phyloP scores from a whole-genome alignment of 2,113 vertebrate species.

The Leptodactylus fuscus region DNA sequence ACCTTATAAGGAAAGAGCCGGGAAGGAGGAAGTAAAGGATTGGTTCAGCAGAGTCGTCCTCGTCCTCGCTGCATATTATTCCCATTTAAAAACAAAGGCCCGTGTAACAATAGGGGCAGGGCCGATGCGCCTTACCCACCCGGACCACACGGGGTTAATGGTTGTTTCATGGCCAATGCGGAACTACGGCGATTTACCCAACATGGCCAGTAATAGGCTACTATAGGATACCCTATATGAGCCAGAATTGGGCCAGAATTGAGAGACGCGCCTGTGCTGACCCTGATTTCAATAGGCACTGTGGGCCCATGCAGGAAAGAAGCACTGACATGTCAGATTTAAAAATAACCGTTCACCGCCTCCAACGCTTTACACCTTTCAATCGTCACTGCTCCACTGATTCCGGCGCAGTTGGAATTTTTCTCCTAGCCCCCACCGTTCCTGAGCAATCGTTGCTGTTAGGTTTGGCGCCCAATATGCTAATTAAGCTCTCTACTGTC shows the following conservation, averaged over 20 bases:
- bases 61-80: constrained; percentile 44
- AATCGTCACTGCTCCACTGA: too few species aligned
- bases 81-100: constrained; percentile 47
- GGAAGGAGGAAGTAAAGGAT: constrained; percentile 58
- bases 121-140: too few species aligned
- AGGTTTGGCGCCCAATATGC: too few species aligned
- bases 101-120: background rate
- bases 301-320: too few species aligned
- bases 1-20: constrained; percentile 60
- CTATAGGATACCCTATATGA: background rate
- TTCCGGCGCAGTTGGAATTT: too few species aligned
- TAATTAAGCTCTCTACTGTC: too few species aligned
- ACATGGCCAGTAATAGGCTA: background rate
- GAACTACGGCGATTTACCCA: background rate
- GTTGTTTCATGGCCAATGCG: background rate
- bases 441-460: too few species aligned
- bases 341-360: too few species aligned
- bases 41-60: constrained; percentile 6
- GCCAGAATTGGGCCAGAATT: background rate
- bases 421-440: too few species aligned
- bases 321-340: too few species aligned
- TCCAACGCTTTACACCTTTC: too few species aligned
- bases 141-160: background rate
- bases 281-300: too few species aligned
- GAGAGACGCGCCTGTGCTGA: background rate